Conservation (phyloP, 2,888 invertebrate genomes). For the Mayetiola destructor region DNA sequence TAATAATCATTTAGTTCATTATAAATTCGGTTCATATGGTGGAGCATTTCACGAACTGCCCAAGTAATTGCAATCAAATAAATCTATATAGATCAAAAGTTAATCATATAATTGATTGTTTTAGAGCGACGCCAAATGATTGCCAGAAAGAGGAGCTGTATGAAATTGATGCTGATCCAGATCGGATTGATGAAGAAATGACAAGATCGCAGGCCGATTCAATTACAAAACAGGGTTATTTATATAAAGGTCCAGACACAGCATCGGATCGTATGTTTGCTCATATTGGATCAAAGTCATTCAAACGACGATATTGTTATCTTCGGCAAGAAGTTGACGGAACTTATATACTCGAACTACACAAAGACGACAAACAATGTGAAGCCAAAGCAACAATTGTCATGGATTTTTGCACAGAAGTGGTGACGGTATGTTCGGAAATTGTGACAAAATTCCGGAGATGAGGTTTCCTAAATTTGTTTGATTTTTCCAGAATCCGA, state of each 20-base stretch:
- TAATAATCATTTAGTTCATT: slow-evolving; percentile 80
- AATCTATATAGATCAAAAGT: neutral
- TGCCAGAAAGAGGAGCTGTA: slow-evolving; percentile 69
- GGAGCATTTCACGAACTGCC: slow-evolving; percentile 78
- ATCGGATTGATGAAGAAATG: slow-evolving; percentile 57
- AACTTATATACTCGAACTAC: slow-evolving; percentile 78
- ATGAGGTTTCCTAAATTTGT: neutral
- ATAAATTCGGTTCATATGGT: slow-evolving; percentile 79
- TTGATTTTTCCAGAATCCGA: slow-evolving; percentile 48
- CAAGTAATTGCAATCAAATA: slow-evolving; percentile 38
- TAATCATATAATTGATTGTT: neutral
- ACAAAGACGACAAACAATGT: slow-evolving; percentile 83
- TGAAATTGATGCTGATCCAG: slow-evolving; percentile 77
- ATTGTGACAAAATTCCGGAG: slow-evolving; percentile 10
- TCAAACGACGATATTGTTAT: slow-evolving; percentile 80
- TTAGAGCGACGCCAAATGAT: slow-evolving; percentile 37
- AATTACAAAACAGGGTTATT: slow-evolving; percentile 79
- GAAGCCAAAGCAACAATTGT: slow-evolving; percentile 86
- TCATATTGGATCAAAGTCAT: slow-evolving; percentile 82
- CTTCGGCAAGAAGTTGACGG: slow-evolving; percentile 82
- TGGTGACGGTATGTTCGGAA: slow-evolving; percentile 50
- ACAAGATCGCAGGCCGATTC: slow-evolving; percentile 51
- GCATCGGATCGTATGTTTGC: slow-evolving; percentile 81
- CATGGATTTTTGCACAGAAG: slow-evolving; percentile 86
- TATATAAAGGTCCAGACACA: slow-evolving; percentile 83